phyloP scores from a whole-genome alignment of 2,113 vertebrate genomes.

The Garra rufa region DNA sequence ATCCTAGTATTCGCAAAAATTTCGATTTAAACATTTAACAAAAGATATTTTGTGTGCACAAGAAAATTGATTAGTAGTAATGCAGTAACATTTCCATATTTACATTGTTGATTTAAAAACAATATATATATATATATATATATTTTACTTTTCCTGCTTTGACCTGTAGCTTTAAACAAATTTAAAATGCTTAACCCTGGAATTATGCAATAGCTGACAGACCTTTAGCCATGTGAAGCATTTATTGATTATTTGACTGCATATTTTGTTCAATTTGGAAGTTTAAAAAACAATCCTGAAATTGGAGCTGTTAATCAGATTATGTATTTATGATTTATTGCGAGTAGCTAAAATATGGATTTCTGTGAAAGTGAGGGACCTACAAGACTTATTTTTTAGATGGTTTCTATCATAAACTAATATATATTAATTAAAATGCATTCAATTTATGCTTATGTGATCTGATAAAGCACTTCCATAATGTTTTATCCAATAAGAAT shows the following conservation, averaged over 20 bases:
- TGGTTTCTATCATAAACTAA: not conserved
- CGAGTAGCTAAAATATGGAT: not conserved
- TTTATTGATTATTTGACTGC: constrained; percentile 51
- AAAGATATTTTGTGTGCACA: not conserved
- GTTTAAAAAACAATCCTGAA: not conserved
- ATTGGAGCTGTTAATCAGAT: not conserved
- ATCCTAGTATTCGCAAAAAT: not conserved
- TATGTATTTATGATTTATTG: not conserved
- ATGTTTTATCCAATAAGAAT: not conserved
- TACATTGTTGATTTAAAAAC: not conserved
- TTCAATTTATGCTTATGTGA: too few relatives aligned
- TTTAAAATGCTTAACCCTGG: not conserved
- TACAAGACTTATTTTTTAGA: not conserved
- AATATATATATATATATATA: not conserved
- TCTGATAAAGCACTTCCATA: not conserved
- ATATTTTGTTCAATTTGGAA: not conserved
- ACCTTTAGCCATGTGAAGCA: constrained; percentile 46
- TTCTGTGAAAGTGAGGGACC: not conserved
- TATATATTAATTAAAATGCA: not conserved
- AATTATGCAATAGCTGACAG: constrained; percentile 31
- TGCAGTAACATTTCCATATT: not conserved
- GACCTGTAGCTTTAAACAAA: not conserved
- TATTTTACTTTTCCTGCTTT: not conserved
- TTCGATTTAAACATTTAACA: not conserved
- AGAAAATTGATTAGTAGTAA: not conserved